These are phyloP conservation scores for Pseudachorutes palmiensis DNA, from an alignment of 1,140 invertebrate species.

Conservation along the genomic window DNA sequence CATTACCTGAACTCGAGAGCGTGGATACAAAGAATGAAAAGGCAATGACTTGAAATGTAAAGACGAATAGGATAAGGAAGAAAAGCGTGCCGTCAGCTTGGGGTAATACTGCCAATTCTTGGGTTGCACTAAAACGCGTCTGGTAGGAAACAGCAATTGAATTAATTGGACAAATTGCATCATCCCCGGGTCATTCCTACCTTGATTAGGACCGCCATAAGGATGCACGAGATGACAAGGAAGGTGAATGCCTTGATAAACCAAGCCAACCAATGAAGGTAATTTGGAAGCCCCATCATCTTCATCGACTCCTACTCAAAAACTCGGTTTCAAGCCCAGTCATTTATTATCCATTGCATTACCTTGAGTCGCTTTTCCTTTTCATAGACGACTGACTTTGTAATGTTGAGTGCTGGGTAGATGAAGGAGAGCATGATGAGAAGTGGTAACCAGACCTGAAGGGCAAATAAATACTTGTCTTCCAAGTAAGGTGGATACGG, in stretches of 20 bases:
- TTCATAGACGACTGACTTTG: slow-evolving; percentile 53
- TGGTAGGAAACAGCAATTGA: background rate
- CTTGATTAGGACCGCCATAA: slow-evolving; percentile 30
- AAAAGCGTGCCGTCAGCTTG: slow-evolving; percentile 51
- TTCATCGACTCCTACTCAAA: slow-evolving; percentile 68
- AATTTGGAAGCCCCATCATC: slow-evolving; percentile 73
- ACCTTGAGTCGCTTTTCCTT: slow-evolving; percentile 52
- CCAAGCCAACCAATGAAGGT: slow-evolving; percentile 77
- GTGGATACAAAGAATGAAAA: slow-evolving; percentile 61
- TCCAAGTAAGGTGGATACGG: slow-evolving; percentile 65
- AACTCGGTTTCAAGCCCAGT: background rate
- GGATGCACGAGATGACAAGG: slow-evolving; percentile 48
- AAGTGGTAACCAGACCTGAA: slow-evolving; percentile 62
- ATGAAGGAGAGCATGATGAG: slow-evolving; percentile 70
- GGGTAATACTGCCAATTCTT: slow-evolving; percentile 45
- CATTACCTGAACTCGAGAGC: slow-evolving; percentile 57
- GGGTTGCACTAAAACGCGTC: background rate
- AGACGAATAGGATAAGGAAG: slow-evolving; percentile 53
- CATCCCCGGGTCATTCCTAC: slow-evolving; percentile 17
- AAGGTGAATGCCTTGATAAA: slow-evolving; percentile 67
- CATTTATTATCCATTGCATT: slow-evolving; percentile 1
- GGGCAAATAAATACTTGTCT: slow-evolving; percentile 58
- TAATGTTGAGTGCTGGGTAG: slow-evolving; percentile 67
- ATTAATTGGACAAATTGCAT: too few relatives aligned
- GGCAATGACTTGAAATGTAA: slow-evolving; percentile 52